Evolutionary conservation across 2,888 invertebrate genomes (phyloP), one percentile per base, ranked within the genome.

Genomic region (Eristalis arbustorum): DNA sequence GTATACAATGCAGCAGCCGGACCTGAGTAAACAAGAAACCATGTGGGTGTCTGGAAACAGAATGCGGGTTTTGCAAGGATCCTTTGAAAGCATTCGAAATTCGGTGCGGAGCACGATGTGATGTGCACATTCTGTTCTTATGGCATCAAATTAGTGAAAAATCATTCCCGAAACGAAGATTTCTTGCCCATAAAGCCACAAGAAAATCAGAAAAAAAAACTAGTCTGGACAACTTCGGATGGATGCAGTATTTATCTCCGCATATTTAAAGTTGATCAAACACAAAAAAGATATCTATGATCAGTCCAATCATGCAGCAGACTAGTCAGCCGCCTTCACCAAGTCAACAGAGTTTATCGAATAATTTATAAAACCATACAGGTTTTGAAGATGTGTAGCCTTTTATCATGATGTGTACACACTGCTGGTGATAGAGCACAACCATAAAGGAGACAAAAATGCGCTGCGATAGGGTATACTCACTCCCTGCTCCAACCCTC

Each of bases 331-430:
- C 14, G 59, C 49, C 62, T 67, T 37, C 67, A 23, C 40, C 71
- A 74, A 74, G 67, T 63, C 69, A 74, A 49, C 78, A 49, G 31
- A 57, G 57, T 25, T 78, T 74, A 79, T 75, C 74, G 81, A 80
- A 80, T 84, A 81, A 84, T 80, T 81, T 84, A 84, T 80, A 76
- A 68, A 72, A 71, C 37, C 81, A 67, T 76, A 84, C 84, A 80
- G 84, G 84, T 84, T 84, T 76, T 34, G 72, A 80, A 76, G 80
- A 76, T 73, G 84, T n/a, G n/a, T n/a, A n/a, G n/a, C 80, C 63
- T 83, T 59, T 69, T 56, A 74, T 84, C 81, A 80, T 76, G 84
- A 79, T 84, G 72, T 77, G 59, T 18, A 18, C 69, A 66, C 62
- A 25, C 66, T 57, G 57, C 40, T 31, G 71, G 71, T 71, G 84